Evolutionary conservation across 1,140 invertebrate genomes (phyloP).

Genomic region (Hypothenemus hampei): DNA sequence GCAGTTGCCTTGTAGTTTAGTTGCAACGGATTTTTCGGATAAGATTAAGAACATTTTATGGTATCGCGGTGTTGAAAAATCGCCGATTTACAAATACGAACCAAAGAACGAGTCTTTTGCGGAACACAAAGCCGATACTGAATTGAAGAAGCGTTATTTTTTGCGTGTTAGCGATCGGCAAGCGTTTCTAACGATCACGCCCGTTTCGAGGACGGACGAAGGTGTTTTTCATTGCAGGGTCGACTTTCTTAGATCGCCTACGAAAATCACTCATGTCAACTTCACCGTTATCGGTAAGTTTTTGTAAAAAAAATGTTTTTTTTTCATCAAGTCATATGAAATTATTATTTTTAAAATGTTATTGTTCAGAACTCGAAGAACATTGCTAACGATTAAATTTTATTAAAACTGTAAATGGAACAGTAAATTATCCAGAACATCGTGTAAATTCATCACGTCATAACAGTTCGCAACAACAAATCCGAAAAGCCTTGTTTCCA

Average conservation of each 20-base stretch:
- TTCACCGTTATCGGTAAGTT: conserved; percentile 69
- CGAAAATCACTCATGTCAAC: conserved; percentile 66
- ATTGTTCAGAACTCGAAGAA: too few relatives aligned
- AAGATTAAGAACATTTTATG: conserved; percentile 48
- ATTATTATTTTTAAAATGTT: too few relatives aligned
- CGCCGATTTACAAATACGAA: conserved; percentile 43
- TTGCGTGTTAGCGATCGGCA: conserved; percentile 48
- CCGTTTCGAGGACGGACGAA: conserved; percentile 55
- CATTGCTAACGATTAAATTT: too few relatives aligned
- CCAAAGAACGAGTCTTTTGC: conserved; percentile 32
- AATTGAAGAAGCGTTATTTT: conserved; percentile 47
- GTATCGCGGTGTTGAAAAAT: conserved; percentile 38
- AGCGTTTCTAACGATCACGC: conserved; percentile 51
- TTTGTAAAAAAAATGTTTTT: too few relatives aligned
- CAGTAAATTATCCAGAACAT: too few relatives aligned
- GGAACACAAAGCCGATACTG: conserved; percentile 46
- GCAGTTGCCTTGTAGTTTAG: conserved; percentile 60
- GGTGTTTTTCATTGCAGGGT: conserved; percentile 70
- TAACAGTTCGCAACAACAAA: too few relatives aligned
- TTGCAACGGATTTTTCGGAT: conserved; percentile 54
- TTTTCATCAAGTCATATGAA: too few relatives aligned
- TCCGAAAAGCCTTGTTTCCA: too few relatives aligned
- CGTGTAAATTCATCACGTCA: too few relatives aligned
- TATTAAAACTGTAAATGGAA: too few relatives aligned
- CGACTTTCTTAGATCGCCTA: conserved; percentile 67